Evolutionary conservation across 2,888 invertebrate species (phyloP).

Genomic region (Heliconius ethilla): DNA sequence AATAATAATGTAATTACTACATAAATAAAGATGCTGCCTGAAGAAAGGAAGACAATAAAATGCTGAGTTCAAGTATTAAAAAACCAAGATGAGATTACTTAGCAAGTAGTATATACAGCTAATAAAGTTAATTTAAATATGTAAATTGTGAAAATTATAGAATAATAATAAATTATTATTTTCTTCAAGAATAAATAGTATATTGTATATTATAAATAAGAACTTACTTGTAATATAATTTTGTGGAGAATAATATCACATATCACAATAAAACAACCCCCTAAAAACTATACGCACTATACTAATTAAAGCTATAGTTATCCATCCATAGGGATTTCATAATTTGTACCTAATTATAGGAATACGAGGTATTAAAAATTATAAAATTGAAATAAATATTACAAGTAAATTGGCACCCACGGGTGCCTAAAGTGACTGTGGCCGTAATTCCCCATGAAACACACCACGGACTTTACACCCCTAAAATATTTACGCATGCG

Average conservation of each 20-base stretch:
- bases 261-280: conserved; percentile 37
- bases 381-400: conserved; percentile 35
- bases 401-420: conserved; percentile 35
- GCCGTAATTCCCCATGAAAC: conserved; percentile 39
- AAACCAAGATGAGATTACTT: background rate
- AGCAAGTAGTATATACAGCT: background rate
- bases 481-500: conserved; percentile 67
- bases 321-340: conserved; percentile 32
- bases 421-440: conserved; percentile 42
- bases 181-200: background rate
- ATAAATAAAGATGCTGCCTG: background rate
- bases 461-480: conserved; percentile 45
- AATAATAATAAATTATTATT: background rate
- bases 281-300: conserved; percentile 29
- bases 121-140: background rate
- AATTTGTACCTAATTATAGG: conserved; percentile 37
- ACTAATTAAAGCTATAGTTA: conserved; percentile 41
- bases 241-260: conserved; percentile 38
- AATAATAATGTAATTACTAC: conserved; percentile 12
- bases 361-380: conserved; percentile 35
- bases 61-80: background rate
- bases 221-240: conserved; percentile 35
- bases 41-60: conserved; percentile 18
- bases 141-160: background rate
- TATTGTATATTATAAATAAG: background rate